phyloP scores from a whole-genome alignment of 2,888 invertebrate genomes.

The Heliconius sara region DNA sequence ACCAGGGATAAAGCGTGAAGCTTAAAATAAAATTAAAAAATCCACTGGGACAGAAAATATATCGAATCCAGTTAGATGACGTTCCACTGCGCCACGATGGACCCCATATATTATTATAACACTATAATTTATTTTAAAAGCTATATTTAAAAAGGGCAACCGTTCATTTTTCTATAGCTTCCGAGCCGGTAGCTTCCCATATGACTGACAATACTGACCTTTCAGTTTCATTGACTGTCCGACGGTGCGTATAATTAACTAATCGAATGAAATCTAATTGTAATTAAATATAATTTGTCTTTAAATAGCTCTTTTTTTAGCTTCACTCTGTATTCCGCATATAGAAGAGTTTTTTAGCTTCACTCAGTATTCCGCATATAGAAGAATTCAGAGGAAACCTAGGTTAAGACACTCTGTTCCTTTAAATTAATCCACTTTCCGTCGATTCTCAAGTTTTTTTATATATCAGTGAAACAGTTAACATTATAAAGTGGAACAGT shows the following conservation, averaged over 20 bases:
- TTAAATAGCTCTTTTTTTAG: not conserved
- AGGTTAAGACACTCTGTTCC: not conserved
- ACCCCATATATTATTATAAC: not conserved
- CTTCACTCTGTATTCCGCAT: not conserved
- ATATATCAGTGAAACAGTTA: not conserved
- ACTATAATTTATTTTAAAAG: not conserved
- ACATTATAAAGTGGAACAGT: not conserved
- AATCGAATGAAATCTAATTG: constrained; percentile 4
- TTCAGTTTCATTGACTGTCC: not conserved
- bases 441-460: not conserved
- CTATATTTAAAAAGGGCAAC: constrained; percentile 13
- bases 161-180: not conserved
- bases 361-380: not conserved
- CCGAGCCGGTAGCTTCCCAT: constrained; percentile 1
- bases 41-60: too few species aligned
- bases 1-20: too few species aligned
- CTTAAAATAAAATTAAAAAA: too few species aligned
- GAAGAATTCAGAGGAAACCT: not conserved
- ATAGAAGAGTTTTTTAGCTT: not conserved
- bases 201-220: constrained; percentile 10
- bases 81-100: too few species aligned
- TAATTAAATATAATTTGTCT: constrained; percentile 10
- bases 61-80: too few species aligned
- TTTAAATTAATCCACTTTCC: not conserved
- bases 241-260: constrained; percentile 1